Evolutionary conservation across 2,113 vertebrate genomes (phyloP), one percentile per base, ranked within the genome.

Genomic region (Felis chaus): DNA sequence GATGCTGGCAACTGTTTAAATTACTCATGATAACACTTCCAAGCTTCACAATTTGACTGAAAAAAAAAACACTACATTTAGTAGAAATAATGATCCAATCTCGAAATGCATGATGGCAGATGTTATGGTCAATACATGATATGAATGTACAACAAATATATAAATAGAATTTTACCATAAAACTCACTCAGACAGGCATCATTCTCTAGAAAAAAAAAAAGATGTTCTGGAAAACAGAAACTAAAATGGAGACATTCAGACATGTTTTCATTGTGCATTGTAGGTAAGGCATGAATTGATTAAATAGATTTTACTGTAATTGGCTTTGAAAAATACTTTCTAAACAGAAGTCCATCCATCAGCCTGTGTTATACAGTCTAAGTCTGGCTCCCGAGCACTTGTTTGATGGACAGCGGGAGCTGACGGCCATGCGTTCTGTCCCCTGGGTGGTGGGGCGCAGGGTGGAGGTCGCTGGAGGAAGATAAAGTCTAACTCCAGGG

Each of bases 361-460:
- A 23, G 16, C 45, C n/a, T 31, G 41, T 55, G 29, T 7, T 55
- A 15, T 16, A 0, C 25, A 50, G 27, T n/a, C n/a, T 71, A 18
- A 41, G 50, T 19, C 12, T 16, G 53, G 7, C 45, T 55, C 41
- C 5, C 7, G 4, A 41, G 27, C 36, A 61, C 27, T 21, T 15
- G 27, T 14, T 45, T 16, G 7, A 15, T 3, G 16, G 18, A 50
- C 16, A 19, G 18, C 53, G 5, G 13, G 27, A 45, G 21, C 13
- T 12, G 4, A 48, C 1, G 7, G 14, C 23, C 8, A 7, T n/a
- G 21, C 1, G 0, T 15, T 68, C 61, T 2, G 14, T 31, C 25
- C 19, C 25, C 0, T 0, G 29, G 41, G 6, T 5, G 4, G 13
- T 31, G 11, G 23, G 15, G 16, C 41, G 16, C 74, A 41, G 11